Evolutionary conservation across 2,797 vertebrate species (phyloP).

Genomic region (Holocentrus rufus): DNA sequence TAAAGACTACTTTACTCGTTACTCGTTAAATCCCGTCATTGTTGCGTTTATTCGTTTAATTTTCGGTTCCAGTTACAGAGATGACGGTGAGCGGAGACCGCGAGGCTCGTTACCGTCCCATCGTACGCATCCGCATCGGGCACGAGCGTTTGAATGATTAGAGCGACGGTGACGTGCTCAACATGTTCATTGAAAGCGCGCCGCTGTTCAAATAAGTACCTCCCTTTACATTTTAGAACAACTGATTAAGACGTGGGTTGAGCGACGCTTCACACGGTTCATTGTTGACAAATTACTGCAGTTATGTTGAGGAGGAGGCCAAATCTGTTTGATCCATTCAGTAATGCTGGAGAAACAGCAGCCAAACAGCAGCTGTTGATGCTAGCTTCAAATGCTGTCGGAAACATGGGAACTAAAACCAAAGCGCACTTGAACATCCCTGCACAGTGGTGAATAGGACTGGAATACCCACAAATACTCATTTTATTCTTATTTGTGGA

Average conservation of each 20-base stretch:
- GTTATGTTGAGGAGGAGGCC: too few relatives aligned
- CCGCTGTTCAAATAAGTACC: neutral
- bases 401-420: too few relatives aligned
- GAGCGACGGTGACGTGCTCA: constrained; percentile 60
- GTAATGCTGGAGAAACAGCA: neutral
- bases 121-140: constrained; percentile 36
- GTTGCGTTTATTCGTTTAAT: constrained; percentile 22
- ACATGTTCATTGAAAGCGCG: constrained; percentile 57
- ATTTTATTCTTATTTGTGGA: too few relatives aligned
- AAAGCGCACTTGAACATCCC: too few relatives aligned
- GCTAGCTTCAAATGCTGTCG: neutral
- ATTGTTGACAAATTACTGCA: too few relatives aligned
- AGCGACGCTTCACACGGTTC: too few relatives aligned
- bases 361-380: neutral
- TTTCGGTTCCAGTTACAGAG: constrained; percentile 6
- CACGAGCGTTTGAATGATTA: constrained; percentile 38
- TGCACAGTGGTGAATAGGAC: too few relatives aligned
- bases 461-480: too few relatives aligned
- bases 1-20: constrained; percentile 6
- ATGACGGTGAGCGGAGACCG: neutral
- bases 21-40: constrained; percentile 34
- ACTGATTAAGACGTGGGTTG: neutral
- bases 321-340: neutral
- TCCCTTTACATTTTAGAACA: constrained; percentile 30
- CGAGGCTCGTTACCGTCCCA: constrained; percentile 39